Evolutionary conservation across 2,113 vertebrate species (phyloP).

Genomic region (Gymnorhina tibicen): DNA sequence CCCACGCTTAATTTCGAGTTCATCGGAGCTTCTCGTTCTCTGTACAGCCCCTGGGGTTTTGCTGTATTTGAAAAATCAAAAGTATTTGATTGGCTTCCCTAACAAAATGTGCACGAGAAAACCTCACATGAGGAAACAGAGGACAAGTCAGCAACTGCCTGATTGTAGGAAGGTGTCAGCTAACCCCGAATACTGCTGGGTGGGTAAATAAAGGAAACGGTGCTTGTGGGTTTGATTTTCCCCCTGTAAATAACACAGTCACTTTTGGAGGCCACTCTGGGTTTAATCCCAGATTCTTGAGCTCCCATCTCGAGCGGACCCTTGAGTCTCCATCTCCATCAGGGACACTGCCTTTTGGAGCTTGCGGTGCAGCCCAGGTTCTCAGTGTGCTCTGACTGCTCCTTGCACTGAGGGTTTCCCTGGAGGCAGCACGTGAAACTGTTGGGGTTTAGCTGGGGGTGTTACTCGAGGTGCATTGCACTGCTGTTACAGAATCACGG

Average conservation of each 20-base stretch:
- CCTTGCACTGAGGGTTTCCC: background rate
- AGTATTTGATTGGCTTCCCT: background rate
- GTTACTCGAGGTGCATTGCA: accelerated
- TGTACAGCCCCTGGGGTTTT: background rate
- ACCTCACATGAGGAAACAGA: background rate
- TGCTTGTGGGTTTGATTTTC: background rate
- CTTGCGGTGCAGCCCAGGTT: accelerated
- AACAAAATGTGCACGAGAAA: background rate
- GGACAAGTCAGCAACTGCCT: background rate
- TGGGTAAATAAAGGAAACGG: background rate
- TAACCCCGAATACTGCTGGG: background rate
- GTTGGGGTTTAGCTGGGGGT: background rate
- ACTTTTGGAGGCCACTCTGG: background rate
- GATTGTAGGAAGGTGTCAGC: background rate
- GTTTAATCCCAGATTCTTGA: background rate
- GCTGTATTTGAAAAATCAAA: background rate
- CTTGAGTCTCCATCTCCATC: accelerated
- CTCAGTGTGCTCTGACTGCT: background rate
- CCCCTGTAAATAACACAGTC: background rate
- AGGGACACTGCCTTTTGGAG: background rate
- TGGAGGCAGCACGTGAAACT: background rate
- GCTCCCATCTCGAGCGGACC: background rate
- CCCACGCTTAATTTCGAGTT: background rate
- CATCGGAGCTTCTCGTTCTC: background rate
- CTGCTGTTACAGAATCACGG: accelerated